phyloP scores from a whole-genome alignment of 2,797 vertebrate species.

The Agapornis canus region DNA sequence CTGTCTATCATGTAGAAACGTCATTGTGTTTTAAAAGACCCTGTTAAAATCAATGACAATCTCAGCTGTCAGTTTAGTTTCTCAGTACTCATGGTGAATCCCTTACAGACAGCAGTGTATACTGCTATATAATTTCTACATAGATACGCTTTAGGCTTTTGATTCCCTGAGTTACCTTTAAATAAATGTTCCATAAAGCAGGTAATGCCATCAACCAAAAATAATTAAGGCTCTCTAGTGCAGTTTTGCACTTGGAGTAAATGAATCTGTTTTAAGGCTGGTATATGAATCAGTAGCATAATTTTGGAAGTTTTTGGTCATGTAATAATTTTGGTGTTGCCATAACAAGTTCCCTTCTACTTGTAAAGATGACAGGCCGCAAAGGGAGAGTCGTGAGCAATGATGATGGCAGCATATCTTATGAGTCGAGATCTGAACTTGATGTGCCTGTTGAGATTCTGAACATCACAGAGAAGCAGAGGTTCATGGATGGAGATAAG shows the following conservation, averaged over 20 bases:
- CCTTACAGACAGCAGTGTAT: neutral
- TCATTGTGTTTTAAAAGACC: neutral
- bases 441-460: constrained; percentile 98
- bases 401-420: constrained; percentile 96
- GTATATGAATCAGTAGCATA: neutral
- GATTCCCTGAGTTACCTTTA: neutral
- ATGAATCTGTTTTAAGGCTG: neutral
- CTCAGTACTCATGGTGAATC: neutral
- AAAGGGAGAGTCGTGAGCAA: constrained; percentile 97
- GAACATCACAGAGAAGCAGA: constrained; percentile 97
- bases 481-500: constrained; percentile 99
- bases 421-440: constrained; percentile 94
- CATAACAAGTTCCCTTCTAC: neutral
- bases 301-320: neutral
- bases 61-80: neutral
- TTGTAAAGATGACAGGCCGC: constrained; percentile 92
- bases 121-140: neutral
- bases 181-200: neutral
- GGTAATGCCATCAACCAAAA: neutral
- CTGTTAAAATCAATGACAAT: neutral
- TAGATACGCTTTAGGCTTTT: neutral
- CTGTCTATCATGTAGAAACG: neutral
- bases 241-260: neutral
- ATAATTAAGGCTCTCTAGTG: neutral
- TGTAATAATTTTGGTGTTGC: neutral